Base-by-base conservation (phyloP, 2,797 vertebrate genomes). In the Malurus leucopterus region DNA sequence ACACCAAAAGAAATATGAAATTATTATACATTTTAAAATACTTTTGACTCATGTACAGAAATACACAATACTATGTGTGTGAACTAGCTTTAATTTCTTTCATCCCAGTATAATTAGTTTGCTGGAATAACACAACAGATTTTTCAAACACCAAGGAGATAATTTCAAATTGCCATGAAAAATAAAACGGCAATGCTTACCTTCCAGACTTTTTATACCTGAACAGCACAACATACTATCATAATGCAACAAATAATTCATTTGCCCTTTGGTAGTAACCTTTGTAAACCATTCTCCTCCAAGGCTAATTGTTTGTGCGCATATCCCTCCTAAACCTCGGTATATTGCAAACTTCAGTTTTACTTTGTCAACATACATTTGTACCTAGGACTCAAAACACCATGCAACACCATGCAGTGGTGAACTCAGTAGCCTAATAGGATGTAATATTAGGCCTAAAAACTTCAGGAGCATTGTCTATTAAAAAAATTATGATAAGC, bases 221-320 rank as follows among this genome's bases (percentile, higher is more conserved):
- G 13, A 82, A 76, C 15, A 85, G n/a, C 7, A 73, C 29, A 89
- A 63, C 5, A n/a, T 11, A 46, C 19, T 15, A 49, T 30, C 13
- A 57, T 6, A 83, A 70, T 13, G 26, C 16, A 80, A 68, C 4
- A 64, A 62, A n/a, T 34, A 58, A 6, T 54, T 55, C 13, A 55
- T 38, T 50, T 22, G 65, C 9, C 2, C 18, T 11, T 41, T 3
- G 27, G 10, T 8, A 71, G 24, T 7, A 81, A 55, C 32, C 18
- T 2, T 19, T 81, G 46, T 54, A 63, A 86, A 70, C 8, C 10
- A n/a, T 41, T 73, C 29, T 55, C 13, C 18, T 30, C 15, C 1
- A 3, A 57, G 15, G 21, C 20, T 46, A 29, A 46, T 41, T 53
- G 64, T 54, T 51, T 51, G 27, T 27, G 22, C 0, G 0, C 2